These are phyloP conservation scores for Melipona quadrifasciata DNA, from an alignment of 1,140 invertebrate species.

Conservation along the genomic window DNA sequence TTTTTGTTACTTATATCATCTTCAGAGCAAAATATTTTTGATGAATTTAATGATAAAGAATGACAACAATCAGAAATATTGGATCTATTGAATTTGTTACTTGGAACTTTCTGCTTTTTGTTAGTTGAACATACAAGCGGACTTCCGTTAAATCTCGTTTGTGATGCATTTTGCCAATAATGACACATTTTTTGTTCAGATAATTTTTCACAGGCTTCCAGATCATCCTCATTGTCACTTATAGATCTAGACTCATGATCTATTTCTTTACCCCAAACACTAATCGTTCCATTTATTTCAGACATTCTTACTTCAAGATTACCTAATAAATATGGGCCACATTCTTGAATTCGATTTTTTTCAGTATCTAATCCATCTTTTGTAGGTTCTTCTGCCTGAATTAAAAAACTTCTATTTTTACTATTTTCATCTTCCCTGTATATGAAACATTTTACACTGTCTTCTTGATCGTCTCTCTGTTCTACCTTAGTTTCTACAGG, in stretches of 20 bases:
- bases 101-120: constrained; percentile 65
- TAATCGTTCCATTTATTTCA: constrained; percentile 79
- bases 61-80: constrained; percentile 50
- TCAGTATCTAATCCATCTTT: constrained; percentile 51
- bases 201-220: constrained; percentile 52
- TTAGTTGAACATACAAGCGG: constrained; percentile 63
- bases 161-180: constrained; percentile 65
- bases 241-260: constrained; percentile 51
- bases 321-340: constrained; percentile 78
- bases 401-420: constrained; percentile 76
- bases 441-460: constrained; percentile 75
- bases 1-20: constrained; percentile 14
- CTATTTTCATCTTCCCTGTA: constrained; percentile 76
- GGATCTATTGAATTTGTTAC: constrained; percentile 44
- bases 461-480: constrained; percentile 49
- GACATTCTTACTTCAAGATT: constrained; percentile 80
- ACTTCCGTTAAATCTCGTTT: constrained; percentile 54
- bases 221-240: constrained; percentile 59
- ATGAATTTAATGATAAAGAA: constrained; percentile 34
- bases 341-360: constrained; percentile 69
- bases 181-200: constrained; percentile 21
- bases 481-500: constrained; percentile 51
- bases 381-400: constrained; percentile 72
- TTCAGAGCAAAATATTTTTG: constrained; percentile 22
- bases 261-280: constrained; percentile 79